Conservation (phyloP, 2,888 invertebrate species). For the Eustalomyia histrio region DNA sequence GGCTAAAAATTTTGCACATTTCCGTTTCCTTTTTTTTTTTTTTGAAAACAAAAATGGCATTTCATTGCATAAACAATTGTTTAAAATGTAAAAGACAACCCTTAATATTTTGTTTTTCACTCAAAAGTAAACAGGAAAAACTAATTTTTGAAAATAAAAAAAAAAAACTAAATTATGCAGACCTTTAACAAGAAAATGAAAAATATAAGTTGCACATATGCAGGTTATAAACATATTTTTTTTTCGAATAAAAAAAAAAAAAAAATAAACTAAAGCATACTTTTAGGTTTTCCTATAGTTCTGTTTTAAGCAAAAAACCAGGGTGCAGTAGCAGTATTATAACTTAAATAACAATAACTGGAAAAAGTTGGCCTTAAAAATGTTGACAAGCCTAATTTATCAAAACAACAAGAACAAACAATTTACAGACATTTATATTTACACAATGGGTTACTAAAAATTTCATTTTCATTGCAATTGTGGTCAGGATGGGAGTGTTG, state of each 20-base stretch:
- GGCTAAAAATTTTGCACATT: slow-evolving; percentile 68
- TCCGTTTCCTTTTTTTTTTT: slow-evolving; percentile 62
- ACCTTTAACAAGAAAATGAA: slow-evolving; percentile 27
- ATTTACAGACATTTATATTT: slow-evolving; percentile 52
- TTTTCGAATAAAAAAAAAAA: background rate
- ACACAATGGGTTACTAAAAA: slow-evolving; percentile 40
- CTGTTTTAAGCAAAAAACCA: slow-evolving; percentile 8
- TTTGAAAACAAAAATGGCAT: slow-evolving; percentile 52
- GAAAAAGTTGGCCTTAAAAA: slow-evolving; percentile 59
- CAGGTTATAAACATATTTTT: slow-evolving; percentile 31
- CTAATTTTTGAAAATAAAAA: slow-evolving; percentile 18
- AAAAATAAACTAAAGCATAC: slow-evolving; percentile 34
- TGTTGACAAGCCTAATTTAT: slow-evolving; percentile 78
- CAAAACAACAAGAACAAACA: slow-evolving; percentile 69
- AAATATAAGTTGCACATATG: slow-evolving; percentile 28
- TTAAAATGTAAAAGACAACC: slow-evolving; percentile 62
- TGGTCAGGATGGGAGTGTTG: slow-evolving; percentile 48
- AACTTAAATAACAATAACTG: background rate
- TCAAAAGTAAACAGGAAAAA: background rate
- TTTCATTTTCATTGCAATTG: slow-evolving; percentile 62
- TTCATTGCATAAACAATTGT: slow-evolving; percentile 47
- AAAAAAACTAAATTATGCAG: slow-evolving; percentile 36
- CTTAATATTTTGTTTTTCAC: slow-evolving; percentile 37
- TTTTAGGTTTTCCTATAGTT: slow-evolving; percentile 15
- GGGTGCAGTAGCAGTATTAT: slow-evolving; percentile 43